Evolutionary conservation across 2,888 invertebrate species (phyloP).

Genomic region (Dryobotodes eremita): DNA sequence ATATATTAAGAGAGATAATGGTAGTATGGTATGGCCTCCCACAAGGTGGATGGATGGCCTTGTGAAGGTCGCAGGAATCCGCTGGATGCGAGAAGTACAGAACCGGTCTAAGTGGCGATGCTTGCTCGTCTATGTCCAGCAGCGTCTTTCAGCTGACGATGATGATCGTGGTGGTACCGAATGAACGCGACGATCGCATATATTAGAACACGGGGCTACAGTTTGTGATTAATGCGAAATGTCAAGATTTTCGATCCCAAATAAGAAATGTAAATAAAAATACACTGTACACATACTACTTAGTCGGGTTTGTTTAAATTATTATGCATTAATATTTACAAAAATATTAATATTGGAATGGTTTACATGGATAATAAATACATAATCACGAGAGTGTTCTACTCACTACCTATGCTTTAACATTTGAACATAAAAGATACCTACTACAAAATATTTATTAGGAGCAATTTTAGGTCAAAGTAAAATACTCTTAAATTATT

Average conservation of each 20-base stretch:
- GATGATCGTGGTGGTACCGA: background rate
- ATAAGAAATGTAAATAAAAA: background rate
- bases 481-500: slow-evolving; percentile 14
- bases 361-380: background rate
- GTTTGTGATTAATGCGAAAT: background rate
- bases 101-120: background rate
- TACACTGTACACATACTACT: no score
- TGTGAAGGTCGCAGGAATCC: background rate
- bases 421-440: slow-evolving; percentile 29
- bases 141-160: background rate
- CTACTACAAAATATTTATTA: slow-evolving; percentile 40
- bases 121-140: background rate
- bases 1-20: background rate
- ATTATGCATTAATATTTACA: slow-evolving; percentile 29
- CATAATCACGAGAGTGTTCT: background rate
- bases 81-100: background rate
- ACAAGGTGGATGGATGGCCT: background rate
- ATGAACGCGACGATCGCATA: background rate
- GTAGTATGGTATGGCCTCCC: background rate
- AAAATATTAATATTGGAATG: background rate
- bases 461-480: slow-evolving; percentile 49
- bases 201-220: background rate
- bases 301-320: background rate
- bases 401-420: slow-evolving; percentile 8
- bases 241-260: background rate